These are phyloP conservation scores for Acridotheres tristis DNA, from an alignment of 2,797 vertebrate genomes.

Conservation along the genomic window DNA sequence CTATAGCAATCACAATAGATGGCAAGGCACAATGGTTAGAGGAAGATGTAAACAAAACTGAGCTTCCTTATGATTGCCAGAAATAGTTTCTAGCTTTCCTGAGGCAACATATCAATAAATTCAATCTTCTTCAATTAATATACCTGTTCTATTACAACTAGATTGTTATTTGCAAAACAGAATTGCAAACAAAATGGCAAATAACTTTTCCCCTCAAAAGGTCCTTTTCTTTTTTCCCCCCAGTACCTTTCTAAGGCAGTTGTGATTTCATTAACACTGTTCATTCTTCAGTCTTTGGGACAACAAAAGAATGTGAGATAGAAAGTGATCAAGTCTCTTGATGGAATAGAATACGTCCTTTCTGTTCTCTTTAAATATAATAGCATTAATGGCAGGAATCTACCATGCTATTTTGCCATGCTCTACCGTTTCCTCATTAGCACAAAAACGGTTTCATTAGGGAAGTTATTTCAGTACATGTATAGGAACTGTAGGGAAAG, in stretches of 20 bases:
- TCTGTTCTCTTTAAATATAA: not conserved
- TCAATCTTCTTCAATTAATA: slow-evolving; percentile 20
- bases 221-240: not conserved
- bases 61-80: not conserved
- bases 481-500: not conserved
- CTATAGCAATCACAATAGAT: slow-evolving; percentile 44
- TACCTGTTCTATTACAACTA: not conserved
- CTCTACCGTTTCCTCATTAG: not conserved
- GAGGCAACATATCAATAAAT: slow-evolving; percentile 10
- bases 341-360: not conserved
- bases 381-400: not conserved
- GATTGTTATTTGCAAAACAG: not conserved
- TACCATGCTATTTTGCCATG: not conserved
- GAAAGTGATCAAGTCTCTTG: not conserved
- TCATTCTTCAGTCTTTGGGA: not conserved
- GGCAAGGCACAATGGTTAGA: slow-evolving; percentile 1
- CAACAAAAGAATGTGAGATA: not conserved
- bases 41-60: slow-evolving; percentile 34
- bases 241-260: not conserved
- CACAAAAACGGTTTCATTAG: not conserved
- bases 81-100: slow-evolving; percentile 9
- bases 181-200: slow-evolving; percentile 12
- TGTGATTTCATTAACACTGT: not conserved
- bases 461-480: not conserved
- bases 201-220: not conserved